Percentiles rank a stretch among this genome's conserved stretches.
Evolutionary conservation across 92 coral and sea anemone genomes (phyloP).

Genomic region (Diadumene lineata): DNA sequence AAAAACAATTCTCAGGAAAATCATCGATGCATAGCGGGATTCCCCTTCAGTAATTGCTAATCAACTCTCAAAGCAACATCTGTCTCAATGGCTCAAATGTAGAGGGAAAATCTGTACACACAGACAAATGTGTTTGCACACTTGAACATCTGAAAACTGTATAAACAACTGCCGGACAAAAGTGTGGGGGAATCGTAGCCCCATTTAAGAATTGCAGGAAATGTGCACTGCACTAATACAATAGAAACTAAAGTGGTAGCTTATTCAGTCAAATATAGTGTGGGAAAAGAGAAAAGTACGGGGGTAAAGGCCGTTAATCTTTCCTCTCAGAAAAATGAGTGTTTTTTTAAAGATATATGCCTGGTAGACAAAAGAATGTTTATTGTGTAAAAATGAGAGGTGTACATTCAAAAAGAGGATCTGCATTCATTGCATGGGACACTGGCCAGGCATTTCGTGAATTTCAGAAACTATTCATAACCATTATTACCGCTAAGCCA

Average conservation of each 20-base stretch:
- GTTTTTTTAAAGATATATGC: background rate
- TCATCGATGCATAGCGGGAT: background rate
- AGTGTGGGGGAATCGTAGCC: background rate
- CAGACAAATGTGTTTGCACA: slow-evolving; percentile 11
- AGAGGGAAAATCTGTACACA: background rate
- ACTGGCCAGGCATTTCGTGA: too few relatives aligned
- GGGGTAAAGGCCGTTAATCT: background rate
- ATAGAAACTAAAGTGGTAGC: background rate
- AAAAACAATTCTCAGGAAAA: too few relatives aligned
- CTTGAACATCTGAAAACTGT: slow-evolving; percentile 40
- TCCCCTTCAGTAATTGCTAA: background rate
- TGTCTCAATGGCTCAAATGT: slow-evolving; percentile 8
- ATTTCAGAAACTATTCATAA: too few relatives aligned
- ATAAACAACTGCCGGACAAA: background rate
- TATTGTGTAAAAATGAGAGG: background rate
- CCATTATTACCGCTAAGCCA: too few relatives aligned
- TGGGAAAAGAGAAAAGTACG: background rate
- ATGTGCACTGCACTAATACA: background rate
- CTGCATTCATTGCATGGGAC: too few relatives aligned
- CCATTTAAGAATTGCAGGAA: slow-evolving; percentile 11
- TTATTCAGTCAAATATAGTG: too few relatives aligned
- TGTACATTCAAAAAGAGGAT: too few relatives aligned
- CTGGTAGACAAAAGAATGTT: background rate
- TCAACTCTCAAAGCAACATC: background rate
- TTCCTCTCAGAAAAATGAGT: background rate